Percentiles rank a stretch among this genome's conserved stretches.
Evolutionary conservation across 2,797 vertebrate genomes (phyloP).

Genomic region (Chloroceryle inda): DNA sequence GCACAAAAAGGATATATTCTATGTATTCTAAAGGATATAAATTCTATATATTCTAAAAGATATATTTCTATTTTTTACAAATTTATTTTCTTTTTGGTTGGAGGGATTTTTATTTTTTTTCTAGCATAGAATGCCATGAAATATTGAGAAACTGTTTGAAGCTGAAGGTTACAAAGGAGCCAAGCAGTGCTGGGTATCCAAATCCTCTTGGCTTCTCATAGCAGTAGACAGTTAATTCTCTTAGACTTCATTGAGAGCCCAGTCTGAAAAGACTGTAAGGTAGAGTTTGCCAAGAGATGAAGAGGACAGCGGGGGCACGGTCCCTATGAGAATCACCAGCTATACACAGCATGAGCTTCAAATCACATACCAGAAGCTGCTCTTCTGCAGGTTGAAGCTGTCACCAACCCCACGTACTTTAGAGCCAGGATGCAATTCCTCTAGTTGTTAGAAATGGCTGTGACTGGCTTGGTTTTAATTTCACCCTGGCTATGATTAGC

Average conservation of each 20-base stretch:
- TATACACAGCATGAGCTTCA: not conserved
- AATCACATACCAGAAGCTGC: not conserved
- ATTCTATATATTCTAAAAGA: too few species aligned
- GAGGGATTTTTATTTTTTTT: not conserved
- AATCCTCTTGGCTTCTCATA: conserved; percentile 23
- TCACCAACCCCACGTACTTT: fast-evolving
- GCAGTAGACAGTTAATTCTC: not conserved
- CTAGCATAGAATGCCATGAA: not conserved
- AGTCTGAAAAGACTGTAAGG: not conserved
- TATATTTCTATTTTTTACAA: not conserved
- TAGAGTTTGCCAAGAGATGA: not conserved
- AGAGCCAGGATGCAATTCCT: not conserved
- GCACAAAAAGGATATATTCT: not conserved
- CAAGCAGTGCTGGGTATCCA: not conserved
- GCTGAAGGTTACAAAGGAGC: not conserved
- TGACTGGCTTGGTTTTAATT: not conserved
- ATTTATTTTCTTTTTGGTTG: not conserved
- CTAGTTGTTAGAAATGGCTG: not conserved
- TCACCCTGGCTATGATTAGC: not conserved
- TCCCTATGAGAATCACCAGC: not conserved
- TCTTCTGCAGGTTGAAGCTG: not conserved
- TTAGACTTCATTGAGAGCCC: not conserved
- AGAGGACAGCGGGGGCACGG: not conserved
- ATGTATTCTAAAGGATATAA: too few species aligned
- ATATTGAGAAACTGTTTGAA: conserved; percentile 36